Percentiles rank a stretch among this genome's conserved stretches.
Evolutionary conservation across 2,797 vertebrate genomes (phyloP).

Genomic region (Muraenolepis orangiensis): DNA sequence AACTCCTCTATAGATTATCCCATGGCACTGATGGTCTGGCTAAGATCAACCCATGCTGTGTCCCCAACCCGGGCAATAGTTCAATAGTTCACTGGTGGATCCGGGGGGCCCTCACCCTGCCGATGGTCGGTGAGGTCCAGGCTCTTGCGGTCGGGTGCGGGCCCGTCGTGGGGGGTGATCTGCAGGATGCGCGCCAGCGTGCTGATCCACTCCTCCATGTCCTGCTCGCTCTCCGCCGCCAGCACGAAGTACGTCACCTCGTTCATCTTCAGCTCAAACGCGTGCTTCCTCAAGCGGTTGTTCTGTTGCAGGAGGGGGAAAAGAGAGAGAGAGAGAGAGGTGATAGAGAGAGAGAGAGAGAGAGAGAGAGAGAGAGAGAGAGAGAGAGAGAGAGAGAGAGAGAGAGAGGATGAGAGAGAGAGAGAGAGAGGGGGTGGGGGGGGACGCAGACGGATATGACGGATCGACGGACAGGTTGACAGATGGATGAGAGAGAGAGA

Average conservation of each 20-base stretch:
- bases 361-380: neutral
- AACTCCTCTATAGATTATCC: neutral
- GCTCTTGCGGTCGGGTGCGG: slow-evolving; percentile 86
- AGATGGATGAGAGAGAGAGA: neutral
- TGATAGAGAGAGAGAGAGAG: neutral
- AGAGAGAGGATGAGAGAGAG: too few species aligned
- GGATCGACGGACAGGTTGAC: neutral
- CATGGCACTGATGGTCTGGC: neutral
- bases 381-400: too few species aligned
- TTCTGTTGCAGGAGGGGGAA: slow-evolving; percentile 73
- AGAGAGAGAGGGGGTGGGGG: too few species aligned
- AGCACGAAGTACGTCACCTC: slow-evolving; percentile 98
- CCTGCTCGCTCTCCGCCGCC: slow-evolving; percentile 94
- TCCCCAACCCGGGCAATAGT: neutral
- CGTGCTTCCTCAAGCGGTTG: slow-evolving; percentile 90
- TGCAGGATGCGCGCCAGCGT: slow-evolving; percentile 95
- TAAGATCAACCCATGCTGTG: neutral
- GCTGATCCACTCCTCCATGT: slow-evolving; percentile 98
- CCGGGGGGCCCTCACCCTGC: slow-evolving; percentile 79
- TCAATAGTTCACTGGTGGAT: too few species aligned
- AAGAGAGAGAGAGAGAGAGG: neutral
- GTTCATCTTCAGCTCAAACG: slow-evolving; percentile 99
- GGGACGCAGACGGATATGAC: neutral
- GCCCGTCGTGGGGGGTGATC: slow-evolving; percentile 90
- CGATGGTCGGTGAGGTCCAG: slow-evolving; percentile 87